A percentile compares a stretch with the other conserved stretches of the same genome.
These are phyloP conservation scores for Chromobotia macracanthus DNA, from an alignment of 2,797 vertebrate species.

Conservation along the genomic window DNA sequence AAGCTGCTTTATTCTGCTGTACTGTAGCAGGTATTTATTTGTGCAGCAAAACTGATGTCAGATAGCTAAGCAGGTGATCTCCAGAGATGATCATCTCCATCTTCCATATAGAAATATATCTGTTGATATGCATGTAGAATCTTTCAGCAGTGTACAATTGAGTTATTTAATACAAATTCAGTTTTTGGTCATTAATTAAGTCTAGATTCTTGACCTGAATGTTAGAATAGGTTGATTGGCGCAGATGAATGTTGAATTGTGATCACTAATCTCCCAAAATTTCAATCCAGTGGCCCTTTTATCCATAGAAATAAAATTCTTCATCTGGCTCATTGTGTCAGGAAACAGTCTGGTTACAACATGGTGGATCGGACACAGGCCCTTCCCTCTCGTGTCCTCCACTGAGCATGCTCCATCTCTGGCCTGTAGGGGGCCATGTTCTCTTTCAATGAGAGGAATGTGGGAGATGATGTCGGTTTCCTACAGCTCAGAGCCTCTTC, in stretches of 20 bases:
- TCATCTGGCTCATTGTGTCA: slow-evolving; percentile 73
- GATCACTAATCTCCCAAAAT: slow-evolving; percentile 61
- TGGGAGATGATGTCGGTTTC: slow-evolving; percentile 12
- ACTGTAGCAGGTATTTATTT: slow-evolving; percentile 21
- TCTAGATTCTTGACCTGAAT: background rate
- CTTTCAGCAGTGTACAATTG: background rate
- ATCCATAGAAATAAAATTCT: slow-evolving; percentile 65
- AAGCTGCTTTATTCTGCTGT: slow-evolving; percentile 27
- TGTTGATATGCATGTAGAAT: background rate
- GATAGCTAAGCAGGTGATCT: too few relatives aligned
- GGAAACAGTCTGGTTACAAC: slow-evolving; percentile 90
- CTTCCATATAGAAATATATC: background rate
- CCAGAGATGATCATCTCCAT: background rate
- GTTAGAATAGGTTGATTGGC: background rate
- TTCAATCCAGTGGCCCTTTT: slow-evolving; percentile 58
- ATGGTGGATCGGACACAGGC: slow-evolving; percentile 85
- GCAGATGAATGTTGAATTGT: slow-evolving; percentile 21
- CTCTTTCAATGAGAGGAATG: slow-evolving; percentile 34
- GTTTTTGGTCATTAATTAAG: background rate
- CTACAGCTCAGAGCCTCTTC: slow-evolving; percentile 1
- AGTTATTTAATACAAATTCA: background rate
- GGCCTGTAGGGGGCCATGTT: slow-evolving; percentile 81
- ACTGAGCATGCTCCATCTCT: slow-evolving; percentile 76
- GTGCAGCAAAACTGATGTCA: slow-evolving; percentile 1
- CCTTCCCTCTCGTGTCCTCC: slow-evolving; percentile 70